phyloP scores from a whole-genome alignment of 2,888 invertebrate genomes.

The Euphydryas editha region DNA sequence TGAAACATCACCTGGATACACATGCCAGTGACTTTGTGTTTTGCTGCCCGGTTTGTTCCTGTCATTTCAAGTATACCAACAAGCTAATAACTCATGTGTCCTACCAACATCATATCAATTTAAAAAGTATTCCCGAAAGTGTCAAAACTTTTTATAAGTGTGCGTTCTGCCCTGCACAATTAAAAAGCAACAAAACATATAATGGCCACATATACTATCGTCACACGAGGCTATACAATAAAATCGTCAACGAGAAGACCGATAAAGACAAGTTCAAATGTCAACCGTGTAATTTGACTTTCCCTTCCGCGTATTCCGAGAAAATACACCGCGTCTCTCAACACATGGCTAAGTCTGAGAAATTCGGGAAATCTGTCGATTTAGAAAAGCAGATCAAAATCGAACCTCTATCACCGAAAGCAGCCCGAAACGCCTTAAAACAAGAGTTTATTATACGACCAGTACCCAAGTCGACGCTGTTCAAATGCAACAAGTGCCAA shows the following conservation, averaged over 20 bases:
- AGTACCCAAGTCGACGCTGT: slow-evolving; percentile 39
- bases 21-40: background rate
- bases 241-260: background rate
- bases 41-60: slow-evolving; percentile 28
- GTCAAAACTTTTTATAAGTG: slow-evolving; percentile 10
- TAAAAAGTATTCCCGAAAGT: background rate
- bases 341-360: slow-evolving; percentile 16
- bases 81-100: slow-evolving; percentile 12
- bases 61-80: slow-evolving; percentile 15
- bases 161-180: background rate
- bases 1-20: background rate
- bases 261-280: slow-evolving; percentile 26
- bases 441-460: background rate
- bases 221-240: slow-evolving; percentile 14
- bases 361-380: too few relatives aligned
- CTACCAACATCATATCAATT: background rate
- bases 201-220: slow-evolving; percentile 22
- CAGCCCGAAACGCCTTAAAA: background rate
- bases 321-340: slow-evolving; percentile 29
- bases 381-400: background rate
- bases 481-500: slow-evolving; percentile 43
- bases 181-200: slow-evolving; percentile 4
- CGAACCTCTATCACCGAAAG: background rate
- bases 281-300: slow-evolving; percentile 29
- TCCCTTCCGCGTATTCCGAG: slow-evolving; percentile 24